A percentile compares a stretch with the other conserved stretches of the same genome.
Conservation (phyloP, 2,888 invertebrate genomes). For the Drosophila demipolita region DNA sequence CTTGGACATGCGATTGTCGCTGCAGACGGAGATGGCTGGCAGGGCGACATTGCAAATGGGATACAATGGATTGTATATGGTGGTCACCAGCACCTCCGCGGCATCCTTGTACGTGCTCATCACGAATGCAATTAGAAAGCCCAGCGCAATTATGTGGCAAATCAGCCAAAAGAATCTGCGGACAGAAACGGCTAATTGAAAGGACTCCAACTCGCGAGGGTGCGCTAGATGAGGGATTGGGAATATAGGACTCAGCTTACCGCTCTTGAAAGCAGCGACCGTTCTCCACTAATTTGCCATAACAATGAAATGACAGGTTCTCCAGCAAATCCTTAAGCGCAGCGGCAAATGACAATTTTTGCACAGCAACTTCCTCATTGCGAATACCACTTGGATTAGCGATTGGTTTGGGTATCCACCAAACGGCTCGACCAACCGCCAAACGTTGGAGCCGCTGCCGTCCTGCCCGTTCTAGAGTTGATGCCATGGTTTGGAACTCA, state of each 20-base stretch:
- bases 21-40: constrained; percentile 88
- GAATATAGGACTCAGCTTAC: constrained; percentile 59
- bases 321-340: constrained; percentile 81
- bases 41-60: constrained; percentile 87
- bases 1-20: constrained; percentile 86
- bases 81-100: constrained; percentile 66
- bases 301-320: constrained; percentile 83
- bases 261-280: constrained; percentile 75
- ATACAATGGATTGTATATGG: constrained; percentile 82
- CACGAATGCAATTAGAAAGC: constrained; percentile 76
- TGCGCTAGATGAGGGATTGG: neutral
- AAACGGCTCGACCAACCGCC: constrained; percentile 75
- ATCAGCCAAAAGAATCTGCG: constrained; percentile 81
- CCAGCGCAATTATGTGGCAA: constrained; percentile 77
- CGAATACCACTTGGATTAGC: constrained; percentile 10
- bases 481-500: constrained; percentile 56
- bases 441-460: constrained; percentile 39
- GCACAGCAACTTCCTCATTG: constrained; percentile 45
- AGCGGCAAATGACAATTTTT: constrained; percentile 68
- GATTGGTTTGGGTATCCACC: constrained; percentile 75
- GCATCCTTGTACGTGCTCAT: constrained; percentile 60
- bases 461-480: constrained; percentile 15
- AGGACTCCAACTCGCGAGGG: constrained; percentile 5
- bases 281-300: constrained; percentile 82
- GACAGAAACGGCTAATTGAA: constrained; percentile 64